phyloP scores from a whole-genome alignment of 2,113 vertebrate species.

The Dendrocopos noguchii region DNA sequence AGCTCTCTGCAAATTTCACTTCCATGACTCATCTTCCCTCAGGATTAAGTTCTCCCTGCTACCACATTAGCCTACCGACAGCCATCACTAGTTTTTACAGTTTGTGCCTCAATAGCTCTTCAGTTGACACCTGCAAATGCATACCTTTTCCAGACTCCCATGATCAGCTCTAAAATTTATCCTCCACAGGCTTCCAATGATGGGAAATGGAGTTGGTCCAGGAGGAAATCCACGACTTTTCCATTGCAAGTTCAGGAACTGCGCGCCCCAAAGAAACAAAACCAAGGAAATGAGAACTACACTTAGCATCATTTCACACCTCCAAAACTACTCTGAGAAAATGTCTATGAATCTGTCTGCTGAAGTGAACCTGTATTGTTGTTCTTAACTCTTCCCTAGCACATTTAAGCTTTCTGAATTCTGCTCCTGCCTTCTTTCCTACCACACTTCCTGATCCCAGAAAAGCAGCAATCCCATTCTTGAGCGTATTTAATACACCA shows the following conservation, averaged over 20 bases:
- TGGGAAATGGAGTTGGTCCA: conserved; percentile 38
- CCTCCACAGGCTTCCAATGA: conserved; percentile 30
- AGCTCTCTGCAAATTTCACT: neutral
- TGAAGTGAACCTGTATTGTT: neutral
- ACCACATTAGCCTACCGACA: neutral
- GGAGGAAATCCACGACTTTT: conserved; percentile 41
- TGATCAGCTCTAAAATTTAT: conserved; percentile 43
- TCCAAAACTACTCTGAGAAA: neutral
- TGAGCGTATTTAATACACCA: neutral
- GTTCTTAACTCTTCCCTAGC: neutral
- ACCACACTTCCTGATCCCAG: neutral
- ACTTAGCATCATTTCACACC: neutral
- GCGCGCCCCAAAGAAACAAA: neutral
- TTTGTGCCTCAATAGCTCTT: neutral
- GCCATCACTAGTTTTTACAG: neutral
- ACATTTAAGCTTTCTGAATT: neutral
- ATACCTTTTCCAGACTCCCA: conserved; percentile 28
- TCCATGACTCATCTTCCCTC: neutral
- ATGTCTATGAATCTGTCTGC: neutral
- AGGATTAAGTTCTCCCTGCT: neutral
- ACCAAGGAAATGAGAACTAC: neutral
- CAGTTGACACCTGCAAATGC: neutral
- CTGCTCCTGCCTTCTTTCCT: neutral
- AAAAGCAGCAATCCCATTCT: neutral
- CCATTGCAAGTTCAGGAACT: conserved; percentile 57